Evolutionary conservation across 2,113 vertebrate genomes (phyloP), one percentile per base, ranked within the genome.

Genomic region (Megatriorchis doriae): DNA sequence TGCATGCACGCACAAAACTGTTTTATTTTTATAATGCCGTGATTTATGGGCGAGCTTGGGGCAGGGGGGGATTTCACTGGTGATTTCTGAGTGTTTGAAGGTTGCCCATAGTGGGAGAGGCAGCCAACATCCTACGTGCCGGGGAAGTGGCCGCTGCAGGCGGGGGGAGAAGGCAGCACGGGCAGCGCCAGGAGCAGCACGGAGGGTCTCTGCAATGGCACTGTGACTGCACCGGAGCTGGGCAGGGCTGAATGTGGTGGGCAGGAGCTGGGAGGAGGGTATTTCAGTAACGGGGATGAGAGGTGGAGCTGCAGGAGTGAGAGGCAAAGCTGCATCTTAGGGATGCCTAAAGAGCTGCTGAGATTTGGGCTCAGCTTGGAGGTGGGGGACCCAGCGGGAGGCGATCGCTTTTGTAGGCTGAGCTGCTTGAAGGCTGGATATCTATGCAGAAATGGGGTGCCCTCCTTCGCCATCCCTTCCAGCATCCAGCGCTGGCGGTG

Each of bases 31-130:
- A 93, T 90, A 94, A 94, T 75, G 94, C 81, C 0, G 43, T 97
- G 96, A 97, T 97, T 97, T 97, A 96, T 91, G 94, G 94, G 91
- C 91, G 95, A 91, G 43, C 93, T 89, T 61, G 81, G 92, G 95
- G 84, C 77, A 10, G 40, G 53, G 70, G n/a, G 40, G 81, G 86
- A 73, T 95, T 93, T 94, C 45, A 6, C 66, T 93, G 79, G 90
- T 90, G 96, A 53, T 95, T 94, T 94, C 56, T 93, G 81, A 97
- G 86, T 2, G 17, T 87, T 96, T 96, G 94, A 95, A 93, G 67
- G 88, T 72, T 90, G 88, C 87, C 92, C 86, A 7, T 36, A 34
- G 48, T 6, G 5, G 77, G 59, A 71, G 72, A 83, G 32, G 71
- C 56, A 81, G 95, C 92, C 95, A 93, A 29, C 61, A 48, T 65